Conservation (phyloP, 1,140 invertebrate species). For the Drosophila pseudoananassae region DNA sequence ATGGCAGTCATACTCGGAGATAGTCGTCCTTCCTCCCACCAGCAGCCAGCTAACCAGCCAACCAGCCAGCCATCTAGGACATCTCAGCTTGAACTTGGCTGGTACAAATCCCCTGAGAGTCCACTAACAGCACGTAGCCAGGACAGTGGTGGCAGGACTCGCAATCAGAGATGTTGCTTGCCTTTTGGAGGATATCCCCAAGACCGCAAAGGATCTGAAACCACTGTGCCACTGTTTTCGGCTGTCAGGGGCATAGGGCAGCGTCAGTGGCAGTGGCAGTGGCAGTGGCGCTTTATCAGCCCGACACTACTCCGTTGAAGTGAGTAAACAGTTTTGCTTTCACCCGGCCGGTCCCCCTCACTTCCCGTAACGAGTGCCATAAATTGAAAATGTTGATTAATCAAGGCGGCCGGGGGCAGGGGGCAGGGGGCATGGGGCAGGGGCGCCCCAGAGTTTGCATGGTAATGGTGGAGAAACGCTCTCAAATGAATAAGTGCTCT, state of each 20-base stretch:
- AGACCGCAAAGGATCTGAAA: neutral
- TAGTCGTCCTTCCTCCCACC: slow-evolving; percentile 33
- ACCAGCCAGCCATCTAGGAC: slow-evolving; percentile 13
- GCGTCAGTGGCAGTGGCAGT: neutral
- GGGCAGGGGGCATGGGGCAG: neutral
- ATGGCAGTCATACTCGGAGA: slow-evolving; percentile 76
- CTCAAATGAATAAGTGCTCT: slow-evolving; percentile 56
- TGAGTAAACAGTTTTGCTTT: slow-evolving; percentile 79
- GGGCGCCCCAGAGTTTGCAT: slow-evolving; percentile 17
- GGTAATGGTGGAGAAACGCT: slow-evolving; percentile 55
- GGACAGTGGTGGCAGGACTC: slow-evolving; percentile 9
- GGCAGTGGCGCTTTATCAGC: slow-evolving; percentile 57
- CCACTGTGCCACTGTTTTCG: slow-evolving; percentile 2
- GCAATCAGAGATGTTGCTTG: too few species aligned
- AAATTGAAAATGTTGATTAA: slow-evolving; percentile 81
- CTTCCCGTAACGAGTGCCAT: slow-evolving; percentile 52
- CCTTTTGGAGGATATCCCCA: too few species aligned
- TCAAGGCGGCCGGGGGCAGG: slow-evolving; percentile 61
- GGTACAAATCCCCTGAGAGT: slow-evolving; percentile 73
- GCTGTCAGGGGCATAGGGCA: slow-evolving; percentile 4
- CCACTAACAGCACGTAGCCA: slow-evolving; percentile 66
- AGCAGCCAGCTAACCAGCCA: slow-evolving; percentile 1
- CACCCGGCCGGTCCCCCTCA: neutral
- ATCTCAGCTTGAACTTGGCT: slow-evolving; percentile 58
- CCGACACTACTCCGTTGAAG: slow-evolving; percentile 71